Base-by-base conservation (phyloP, 64 coral and sea anemone genomes). In the Cladopsammia gracilis region DNA sequence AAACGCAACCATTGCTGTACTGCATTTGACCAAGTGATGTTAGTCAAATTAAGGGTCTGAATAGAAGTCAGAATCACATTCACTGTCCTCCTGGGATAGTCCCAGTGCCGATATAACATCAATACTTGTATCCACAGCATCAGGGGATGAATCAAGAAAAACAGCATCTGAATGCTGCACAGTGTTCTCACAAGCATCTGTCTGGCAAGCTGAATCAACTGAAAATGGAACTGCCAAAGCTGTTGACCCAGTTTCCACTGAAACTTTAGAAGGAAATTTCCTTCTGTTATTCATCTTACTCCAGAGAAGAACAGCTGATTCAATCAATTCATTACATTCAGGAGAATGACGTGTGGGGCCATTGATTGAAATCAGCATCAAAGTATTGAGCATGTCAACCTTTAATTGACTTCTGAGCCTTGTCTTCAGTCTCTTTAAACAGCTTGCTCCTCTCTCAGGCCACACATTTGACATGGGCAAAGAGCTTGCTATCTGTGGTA, bases 331-430 rank as follows among this genome's bases (percentile, higher is more conserved):
- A 64, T 64, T 64, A 64, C 62, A 64, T 64, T n/a, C 57, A 59
- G 57, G 57, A 59, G 57, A 59, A 59, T 59, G 15, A 59, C 8
- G 57, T 64, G n/a, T 77, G 52, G 88, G 60, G 50, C 74, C 74
- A 59, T 79, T 90, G 20, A 79, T 78, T 18, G 59, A 25, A 72
- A 89, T 77, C 48, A 77, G 87, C 47, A 89, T 58, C 13, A 64
- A 62, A 24, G 75, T 14, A 58, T 62, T 59, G 70, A 89, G 87
- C 88, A 79, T 77, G 71, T 89, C 88, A 65, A 78, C 78, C 87
- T 89, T 89, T 43, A 89, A 77, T 47, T 19, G 58, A 71, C 46
- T 89, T 65, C 56, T 25, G 48, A 77, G 71, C 56, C 87, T 66
- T 62, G 71, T 89, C 59, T 77, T 67, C 56, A 77, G 47, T 73